These are phyloP conservation scores for Drosophila formosana DNA, from an alignment of 2,888 invertebrate species.

Conservation along the genomic window DNA sequence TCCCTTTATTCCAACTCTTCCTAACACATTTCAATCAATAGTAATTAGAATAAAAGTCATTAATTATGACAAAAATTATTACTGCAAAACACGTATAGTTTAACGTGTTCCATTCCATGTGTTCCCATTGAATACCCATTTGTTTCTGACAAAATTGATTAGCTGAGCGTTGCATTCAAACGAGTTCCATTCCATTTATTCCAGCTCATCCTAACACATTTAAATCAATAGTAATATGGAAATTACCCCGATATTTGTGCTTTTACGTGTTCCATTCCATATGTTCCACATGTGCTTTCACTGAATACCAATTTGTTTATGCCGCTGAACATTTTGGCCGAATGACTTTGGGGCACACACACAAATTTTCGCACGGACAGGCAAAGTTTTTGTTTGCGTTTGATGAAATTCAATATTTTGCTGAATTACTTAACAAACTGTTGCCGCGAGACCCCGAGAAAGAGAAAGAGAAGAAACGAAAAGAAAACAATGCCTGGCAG, in stretches of 20 bases:
- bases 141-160: too few species aligned
- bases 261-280: conserved; percentile 1
- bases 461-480: neutral
- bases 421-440: conserved; percentile 33
- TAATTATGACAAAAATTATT: too few species aligned
- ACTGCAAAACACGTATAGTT: too few species aligned
- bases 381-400: conserved; percentile 25
- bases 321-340: conserved; percentile 13
- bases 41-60: too few species aligned
- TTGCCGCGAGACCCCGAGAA: conserved; percentile 30
- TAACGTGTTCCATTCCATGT: too few species aligned
- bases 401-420: conserved; percentile 56
- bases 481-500: neutral
- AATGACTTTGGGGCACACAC: conserved; percentile 20
- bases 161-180: neutral
- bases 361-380: conserved; percentile 40
- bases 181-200: neutral
- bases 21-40: neutral
- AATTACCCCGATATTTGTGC: too few species aligned
- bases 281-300: neutral
- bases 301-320: neutral
- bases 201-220: neutral
- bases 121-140: too few species aligned
- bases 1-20: neutral
- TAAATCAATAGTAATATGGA: neutral